Evolutionary conservation across 2,113 vertebrate species (phyloP).

Genomic region (Clarias macrocephalus): DNA sequence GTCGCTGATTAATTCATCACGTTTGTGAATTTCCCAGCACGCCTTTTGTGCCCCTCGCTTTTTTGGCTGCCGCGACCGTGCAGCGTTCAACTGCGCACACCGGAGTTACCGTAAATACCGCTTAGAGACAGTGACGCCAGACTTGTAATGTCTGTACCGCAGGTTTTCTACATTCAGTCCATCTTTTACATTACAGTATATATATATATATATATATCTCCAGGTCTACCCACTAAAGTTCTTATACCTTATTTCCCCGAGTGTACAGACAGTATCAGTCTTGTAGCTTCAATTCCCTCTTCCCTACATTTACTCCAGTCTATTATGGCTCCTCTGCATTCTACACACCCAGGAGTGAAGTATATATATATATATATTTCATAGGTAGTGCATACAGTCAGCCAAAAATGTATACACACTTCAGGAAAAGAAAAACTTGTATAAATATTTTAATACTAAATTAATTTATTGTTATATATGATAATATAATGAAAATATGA

Average conservation of each 20-base stretch:
- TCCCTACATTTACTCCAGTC: neutral
- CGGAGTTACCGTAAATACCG: conserved; percentile 18
- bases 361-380: too few relatives aligned
- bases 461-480: too few relatives aligned
- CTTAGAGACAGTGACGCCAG: neutral
- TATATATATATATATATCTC: too few relatives aligned
- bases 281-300: neutral
- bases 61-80: neutral
- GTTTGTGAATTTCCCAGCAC: neutral
- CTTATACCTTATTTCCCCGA: neutral
- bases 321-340: too few relatives aligned
- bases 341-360: too few relatives aligned
- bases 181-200: neutral
- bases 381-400: too few relatives aligned
- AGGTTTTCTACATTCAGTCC: neutral
- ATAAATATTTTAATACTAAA: too few relatives aligned
- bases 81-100: conserved; percentile 10
- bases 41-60: conserved; percentile 13
- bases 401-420: too few relatives aligned
- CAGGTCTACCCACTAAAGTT: neutral
- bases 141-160: neutral
- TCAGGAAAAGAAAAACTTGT: too few relatives aligned
- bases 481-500: too few relatives aligned
- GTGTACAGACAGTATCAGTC: neutral
- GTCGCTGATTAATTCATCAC: neutral